Evolutionary conservation across 2,797 vertebrate genomes (phyloP).

Genomic region (Lutjanus campechanus): DNA sequence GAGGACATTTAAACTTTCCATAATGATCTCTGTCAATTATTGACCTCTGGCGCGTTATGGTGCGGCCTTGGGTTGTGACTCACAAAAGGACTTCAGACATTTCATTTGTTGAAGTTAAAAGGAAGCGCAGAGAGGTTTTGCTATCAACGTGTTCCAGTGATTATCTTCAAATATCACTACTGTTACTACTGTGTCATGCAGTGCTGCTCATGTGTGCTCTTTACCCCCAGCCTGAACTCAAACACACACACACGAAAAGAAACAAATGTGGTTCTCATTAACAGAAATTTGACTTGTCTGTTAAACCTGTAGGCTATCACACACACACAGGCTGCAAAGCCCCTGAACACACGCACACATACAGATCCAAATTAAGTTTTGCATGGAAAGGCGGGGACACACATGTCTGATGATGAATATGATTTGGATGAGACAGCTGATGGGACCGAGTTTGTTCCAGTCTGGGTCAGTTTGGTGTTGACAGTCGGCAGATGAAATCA

Average conservation of each 20-base stretch:
- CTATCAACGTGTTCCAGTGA: background rate
- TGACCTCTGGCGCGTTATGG: constrained; percentile 53
- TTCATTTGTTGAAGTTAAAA: background rate
- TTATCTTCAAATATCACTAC: background rate
- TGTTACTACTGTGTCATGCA: background rate
- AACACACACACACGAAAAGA: background rate
- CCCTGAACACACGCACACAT: background rate
- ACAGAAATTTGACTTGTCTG: background rate
- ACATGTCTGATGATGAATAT: background rate
- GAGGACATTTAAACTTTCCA: constrained; percentile 71
- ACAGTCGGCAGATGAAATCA: background rate
- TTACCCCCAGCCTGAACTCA: constrained; percentile 6
- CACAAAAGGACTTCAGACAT: constrained; percentile 48
- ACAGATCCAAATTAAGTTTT: background rate
- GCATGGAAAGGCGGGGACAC: no score
- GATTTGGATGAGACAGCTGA: no score
- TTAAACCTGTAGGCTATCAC: background rate
- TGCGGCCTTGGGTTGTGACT: constrained; percentile 42
- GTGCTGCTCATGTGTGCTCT: background rate
- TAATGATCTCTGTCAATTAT: constrained; percentile 78
- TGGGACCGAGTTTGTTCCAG: background rate
- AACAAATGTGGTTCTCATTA: background rate
- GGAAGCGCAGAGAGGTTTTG: background rate
- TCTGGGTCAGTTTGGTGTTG: background rate
- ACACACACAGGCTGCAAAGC: background rate